phyloP scores from a whole-genome alignment of 2,113 vertebrate species.

The Rhinichthys klamathensis region DNA sequence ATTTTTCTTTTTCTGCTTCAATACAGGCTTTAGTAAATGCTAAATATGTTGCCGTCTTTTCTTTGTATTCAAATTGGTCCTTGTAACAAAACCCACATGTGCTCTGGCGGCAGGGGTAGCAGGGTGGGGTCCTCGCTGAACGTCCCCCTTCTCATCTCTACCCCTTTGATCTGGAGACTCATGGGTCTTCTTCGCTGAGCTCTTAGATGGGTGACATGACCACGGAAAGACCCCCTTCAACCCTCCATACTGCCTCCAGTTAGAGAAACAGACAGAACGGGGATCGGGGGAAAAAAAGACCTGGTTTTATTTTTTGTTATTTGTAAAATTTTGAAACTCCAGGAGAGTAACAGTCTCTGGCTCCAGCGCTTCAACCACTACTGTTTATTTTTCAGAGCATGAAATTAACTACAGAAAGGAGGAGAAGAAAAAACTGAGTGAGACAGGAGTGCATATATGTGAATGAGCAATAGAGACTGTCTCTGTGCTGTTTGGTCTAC shows the following conservation, averaged over 20 bases:
- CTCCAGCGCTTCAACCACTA: conserved; percentile 71
- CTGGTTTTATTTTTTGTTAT: conserved; percentile 70
- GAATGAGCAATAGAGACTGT: conserved; percentile 70
- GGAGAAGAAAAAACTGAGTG: conserved; percentile 62
- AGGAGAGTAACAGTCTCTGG: conserved; percentile 75
- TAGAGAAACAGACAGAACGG: conserved; percentile 26
- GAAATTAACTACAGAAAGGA: conserved; percentile 76
- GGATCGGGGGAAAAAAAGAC: background rate
- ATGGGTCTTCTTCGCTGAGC: conserved; percentile 59
- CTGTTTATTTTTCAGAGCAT: conserved; percentile 81
- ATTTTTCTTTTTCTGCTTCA: conserved; percentile 17
- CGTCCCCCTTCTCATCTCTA: conserved; percentile 45
- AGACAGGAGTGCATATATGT: background rate
- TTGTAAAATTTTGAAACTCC: conserved; percentile 75
- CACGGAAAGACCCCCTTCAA: conserved; percentile 24
- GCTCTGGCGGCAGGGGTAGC: conserved; percentile 59
- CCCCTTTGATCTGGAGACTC: conserved; percentile 69
- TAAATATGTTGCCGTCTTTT: conserved; percentile 4
- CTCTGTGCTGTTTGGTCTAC: conserved; percentile 77
- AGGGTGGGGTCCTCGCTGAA: conserved; percentile 56
- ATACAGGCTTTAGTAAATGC: background rate
- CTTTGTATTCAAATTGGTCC: conserved; percentile 77
- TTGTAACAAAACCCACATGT: conserved; percentile 76
- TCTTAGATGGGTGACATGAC: conserved; percentile 15
- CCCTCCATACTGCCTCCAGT: conserved; percentile 37